Conservation (phyloP, 1,140 invertebrate species). For the Drosophila busckii region DNA sequence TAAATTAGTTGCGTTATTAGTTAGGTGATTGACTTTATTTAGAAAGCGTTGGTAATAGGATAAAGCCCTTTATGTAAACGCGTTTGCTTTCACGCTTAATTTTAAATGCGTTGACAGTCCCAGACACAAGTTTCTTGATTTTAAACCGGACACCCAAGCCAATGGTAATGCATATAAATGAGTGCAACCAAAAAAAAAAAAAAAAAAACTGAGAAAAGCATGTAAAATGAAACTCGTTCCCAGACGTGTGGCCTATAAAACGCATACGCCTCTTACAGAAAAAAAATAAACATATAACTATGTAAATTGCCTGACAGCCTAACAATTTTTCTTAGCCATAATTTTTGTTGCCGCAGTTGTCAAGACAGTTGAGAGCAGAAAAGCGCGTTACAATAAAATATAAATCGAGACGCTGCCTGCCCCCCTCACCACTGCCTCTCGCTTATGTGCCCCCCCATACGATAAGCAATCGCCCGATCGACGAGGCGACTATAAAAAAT, state of each 20-base stretch:
- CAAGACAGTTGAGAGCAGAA: constrained; percentile 37
- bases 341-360: constrained; percentile 41
- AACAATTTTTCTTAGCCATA: constrained; percentile 26
- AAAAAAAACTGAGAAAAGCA: neutral
- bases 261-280: neutral
- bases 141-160: too few relatives aligned
- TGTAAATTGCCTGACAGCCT: constrained; percentile 35
- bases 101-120: too few relatives aligned
- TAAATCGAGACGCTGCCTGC: constrained; percentile 45
- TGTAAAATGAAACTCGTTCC: constrained; percentile 21
- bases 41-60: too few relatives aligned
- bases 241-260: constrained; percentile 25
- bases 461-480: constrained; percentile 43
- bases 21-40: too few relatives aligned
- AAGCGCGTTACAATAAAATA: constrained; percentile 23
- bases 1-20: too few relatives aligned
- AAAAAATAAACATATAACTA: constrained; percentile 34
- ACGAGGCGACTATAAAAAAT: constrained; percentile 2
- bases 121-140: too few relatives aligned
- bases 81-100: too few relatives aligned
- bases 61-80: too few relatives aligned
- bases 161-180: constrained; percentile 37
- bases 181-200: constrained; percentile 8
- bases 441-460: constrained; percentile 26
- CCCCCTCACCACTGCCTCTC: too few relatives aligned